Conservation (phyloP, 2,888 invertebrate species). For the Alloscopus bannaensis region DNA sequence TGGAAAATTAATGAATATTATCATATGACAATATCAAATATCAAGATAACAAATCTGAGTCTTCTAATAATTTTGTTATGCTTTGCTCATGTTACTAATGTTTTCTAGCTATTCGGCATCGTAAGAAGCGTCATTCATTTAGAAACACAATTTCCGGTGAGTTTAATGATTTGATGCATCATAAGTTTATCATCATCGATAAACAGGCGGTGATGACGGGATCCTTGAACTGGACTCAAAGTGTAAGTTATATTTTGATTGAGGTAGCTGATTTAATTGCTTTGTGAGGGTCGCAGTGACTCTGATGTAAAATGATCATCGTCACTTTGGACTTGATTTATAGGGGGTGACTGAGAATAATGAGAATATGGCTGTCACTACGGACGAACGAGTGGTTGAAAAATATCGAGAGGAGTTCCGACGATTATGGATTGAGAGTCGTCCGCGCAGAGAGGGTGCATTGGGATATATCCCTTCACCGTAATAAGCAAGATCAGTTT, state of each 20-base stretch:
- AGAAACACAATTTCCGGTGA: not conserved
- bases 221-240: conserved; percentile 59
- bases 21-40: too few relatives aligned
- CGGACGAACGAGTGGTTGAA: conserved; percentile 5
- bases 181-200: conserved; percentile 63
- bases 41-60: too few relatives aligned
- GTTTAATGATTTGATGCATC: conserved; percentile 51
- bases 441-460: not conserved
- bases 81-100: too few relatives aligned
- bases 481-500: too few relatives aligned
- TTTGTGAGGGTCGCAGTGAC: too few relatives aligned
- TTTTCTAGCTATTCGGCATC: conserved; percentile 33
- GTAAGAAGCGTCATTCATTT: conserved; percentile 23
- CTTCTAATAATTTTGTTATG: too few relatives aligned
- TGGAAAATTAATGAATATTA: too few relatives aligned
- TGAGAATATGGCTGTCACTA: conserved; percentile 60
- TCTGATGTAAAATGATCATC: too few relatives aligned
- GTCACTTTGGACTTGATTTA: not conserved
- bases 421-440: conserved; percentile 39
- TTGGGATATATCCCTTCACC: too few relatives aligned
- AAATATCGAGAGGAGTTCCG: conserved; percentile 33
- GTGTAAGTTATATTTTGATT: conserved; percentile 24
- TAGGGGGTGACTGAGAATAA: conserved; percentile 53
- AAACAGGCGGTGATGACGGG: conserved; percentile 25
- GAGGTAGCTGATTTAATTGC: too few relatives aligned